Conservation (phyloP, 2,888 invertebrate genomes). For the Fragum sueziense region DNA sequence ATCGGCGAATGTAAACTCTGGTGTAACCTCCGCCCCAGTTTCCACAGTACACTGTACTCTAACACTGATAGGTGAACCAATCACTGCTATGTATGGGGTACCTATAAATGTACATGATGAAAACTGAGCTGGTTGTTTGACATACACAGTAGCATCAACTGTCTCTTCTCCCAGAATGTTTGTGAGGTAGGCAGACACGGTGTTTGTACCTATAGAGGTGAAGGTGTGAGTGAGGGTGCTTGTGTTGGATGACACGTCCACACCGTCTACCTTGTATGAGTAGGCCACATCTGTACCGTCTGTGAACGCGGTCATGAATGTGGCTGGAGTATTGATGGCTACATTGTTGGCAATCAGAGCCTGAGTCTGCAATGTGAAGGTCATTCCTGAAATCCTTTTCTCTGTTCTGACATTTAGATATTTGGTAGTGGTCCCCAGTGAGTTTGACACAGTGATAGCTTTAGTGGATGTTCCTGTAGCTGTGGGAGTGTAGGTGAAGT, state of each 20-base stretch:
- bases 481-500: slow-evolving; percentile 1
- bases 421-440: slow-evolving; percentile 28
- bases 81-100: slow-evolving; percentile 38
- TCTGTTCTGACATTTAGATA: slow-evolving; percentile 39
- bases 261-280: slow-evolving; percentile 43
- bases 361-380: slow-evolving; percentile 34
- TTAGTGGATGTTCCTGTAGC: not conserved
- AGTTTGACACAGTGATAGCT: slow-evolving; percentile 33
- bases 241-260: not conserved
- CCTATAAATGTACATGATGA: slow-evolving; percentile 25
- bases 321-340: slow-evolving; percentile 21
- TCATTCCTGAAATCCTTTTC: slow-evolving; percentile 31
- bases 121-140: slow-evolving; percentile 39
- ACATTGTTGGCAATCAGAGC: slow-evolving; percentile 37
- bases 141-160: slow-evolving; percentile 25
- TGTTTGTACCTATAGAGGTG: slow-evolving; percentile 49
- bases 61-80: slow-evolving; percentile 30
- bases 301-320: slow-evolving; percentile 25
- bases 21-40: slow-evolving; percentile 40
- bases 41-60: slow-evolving; percentile 39
- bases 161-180: slow-evolving; percentile 36
- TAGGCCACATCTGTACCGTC: slow-evolving; percentile 46
- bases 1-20: slow-evolving; percentile 42
- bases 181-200: slow-evolving; percentile 35
- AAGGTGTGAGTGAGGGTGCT: slow-evolving; percentile 45